Conservation (phyloP, 2,888 invertebrate species). For the Cartodere bifasciata region DNA sequence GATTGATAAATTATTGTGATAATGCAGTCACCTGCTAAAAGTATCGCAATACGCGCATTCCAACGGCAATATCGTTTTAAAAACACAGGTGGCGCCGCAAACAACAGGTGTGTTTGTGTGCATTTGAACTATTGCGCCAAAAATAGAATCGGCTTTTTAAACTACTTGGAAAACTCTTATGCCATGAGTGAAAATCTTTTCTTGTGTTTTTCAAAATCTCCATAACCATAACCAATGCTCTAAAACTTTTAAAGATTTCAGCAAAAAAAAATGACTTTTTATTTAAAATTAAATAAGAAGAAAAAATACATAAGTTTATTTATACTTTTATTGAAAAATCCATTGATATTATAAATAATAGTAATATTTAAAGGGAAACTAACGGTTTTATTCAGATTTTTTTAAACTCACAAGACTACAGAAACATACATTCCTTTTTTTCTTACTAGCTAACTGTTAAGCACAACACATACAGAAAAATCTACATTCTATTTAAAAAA, state of each 20-base stretch:
- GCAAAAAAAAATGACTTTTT: too few relatives aligned
- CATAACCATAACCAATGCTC: too few relatives aligned
- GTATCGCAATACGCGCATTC: too few relatives aligned
- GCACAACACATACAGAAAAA: conserved; percentile 23
- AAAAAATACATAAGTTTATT: too few relatives aligned
- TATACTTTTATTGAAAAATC: conserved; percentile 21
- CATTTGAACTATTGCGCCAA: too few relatives aligned
- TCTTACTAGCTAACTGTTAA: conserved; percentile 21
- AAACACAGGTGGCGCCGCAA: conserved; percentile 1
- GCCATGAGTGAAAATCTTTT: too few relatives aligned
- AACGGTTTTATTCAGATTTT: conserved; percentile 19
- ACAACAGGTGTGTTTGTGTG: conserved; percentile 1
- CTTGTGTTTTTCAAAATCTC: too few relatives aligned
- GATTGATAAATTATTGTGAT: too few relatives aligned
- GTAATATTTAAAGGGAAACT: conserved; percentile 8
- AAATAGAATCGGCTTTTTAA: too few relatives aligned
- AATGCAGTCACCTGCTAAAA: conserved; percentile 1
- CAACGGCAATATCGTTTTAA: background rate
- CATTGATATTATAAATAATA: conserved; percentile 16
- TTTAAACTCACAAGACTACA: conserved; percentile 22
- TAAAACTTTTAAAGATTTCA: too few relatives aligned
- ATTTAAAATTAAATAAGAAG: too few relatives aligned
- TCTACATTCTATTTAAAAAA: conserved; percentile 20
- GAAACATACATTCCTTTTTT: conserved; percentile 23
- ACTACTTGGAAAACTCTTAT: too few relatives aligned